These are phyloP conservation scores for Copidosoma aretas DNA, from an alignment of 2,888 invertebrate genomes.

Conservation along the genomic window DNA sequence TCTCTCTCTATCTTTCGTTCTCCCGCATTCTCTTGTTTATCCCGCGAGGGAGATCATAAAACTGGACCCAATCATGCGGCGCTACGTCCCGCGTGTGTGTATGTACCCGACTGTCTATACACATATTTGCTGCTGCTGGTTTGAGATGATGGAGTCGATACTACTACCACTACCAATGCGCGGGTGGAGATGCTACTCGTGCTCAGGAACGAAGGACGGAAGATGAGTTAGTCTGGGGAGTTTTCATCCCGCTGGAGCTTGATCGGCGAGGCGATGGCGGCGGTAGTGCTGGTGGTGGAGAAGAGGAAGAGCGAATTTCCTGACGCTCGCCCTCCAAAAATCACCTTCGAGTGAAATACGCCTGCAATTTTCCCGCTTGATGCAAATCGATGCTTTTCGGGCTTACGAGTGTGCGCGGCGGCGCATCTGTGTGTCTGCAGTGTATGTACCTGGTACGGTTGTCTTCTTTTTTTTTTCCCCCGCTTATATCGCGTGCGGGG, in stretches of 20 bases:
- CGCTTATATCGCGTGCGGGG: too few species aligned
- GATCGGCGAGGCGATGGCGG: too few species aligned
- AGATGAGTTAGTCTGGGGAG: not conserved
- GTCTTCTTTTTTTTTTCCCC: too few species aligned
- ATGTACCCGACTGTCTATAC: too few species aligned
- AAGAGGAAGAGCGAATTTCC: too few species aligned
- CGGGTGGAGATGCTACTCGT: not conserved
- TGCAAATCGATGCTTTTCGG: constrained; percentile 10
- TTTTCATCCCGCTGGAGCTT: not conserved
- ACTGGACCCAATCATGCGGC: constrained; percentile 65
- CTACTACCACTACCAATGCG: not conserved
- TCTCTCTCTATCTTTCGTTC: not conserved
- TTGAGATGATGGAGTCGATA: constrained; percentile 14
- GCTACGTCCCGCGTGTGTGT: constrained; percentile 13
- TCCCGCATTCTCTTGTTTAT: constrained; percentile 58
- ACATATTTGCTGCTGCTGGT: not conserved
- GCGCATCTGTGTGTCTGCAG: too few species aligned
- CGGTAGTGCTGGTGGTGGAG: too few species aligned
- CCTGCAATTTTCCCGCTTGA: constrained; percentile 9
- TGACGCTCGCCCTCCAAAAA: not conserved
- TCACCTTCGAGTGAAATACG: constrained; percentile 18
- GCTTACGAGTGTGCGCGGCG: not conserved
- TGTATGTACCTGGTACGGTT: too few species aligned
- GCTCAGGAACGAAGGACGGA: constrained; percentile 5
- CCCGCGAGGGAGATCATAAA: constrained; percentile 64